Percentiles rank a stretch among this genome's conserved stretches.
Conservation (phyloP, 23 tunicate species). For the Botrylloides violaceus region DNA sequence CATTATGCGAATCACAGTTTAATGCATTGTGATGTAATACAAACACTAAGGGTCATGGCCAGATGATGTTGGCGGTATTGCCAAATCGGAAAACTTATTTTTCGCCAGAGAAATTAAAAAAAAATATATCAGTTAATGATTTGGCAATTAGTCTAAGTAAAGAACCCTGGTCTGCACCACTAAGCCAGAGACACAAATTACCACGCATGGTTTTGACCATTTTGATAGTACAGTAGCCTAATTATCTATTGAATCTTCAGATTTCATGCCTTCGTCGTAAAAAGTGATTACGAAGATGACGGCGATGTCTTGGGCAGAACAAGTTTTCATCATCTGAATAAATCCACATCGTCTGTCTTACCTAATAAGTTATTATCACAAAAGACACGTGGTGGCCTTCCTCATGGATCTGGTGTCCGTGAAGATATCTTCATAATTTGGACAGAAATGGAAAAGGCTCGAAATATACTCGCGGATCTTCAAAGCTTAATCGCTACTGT, state of each 20-base stretch:
- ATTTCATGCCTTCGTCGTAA: constrained; percentile 89
- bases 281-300: constrained; percentile 70
- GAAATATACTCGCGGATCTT: constrained; percentile 78
- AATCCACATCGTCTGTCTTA: constrained; percentile 42
- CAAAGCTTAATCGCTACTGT: constrained; percentile 47
- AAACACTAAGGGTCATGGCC: no score
- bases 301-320: constrained; percentile 34
- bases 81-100: no score
- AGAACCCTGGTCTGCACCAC: no score
- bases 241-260: constrained; percentile 11
- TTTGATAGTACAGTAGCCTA: background rate
- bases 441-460: constrained; percentile 63
- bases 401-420: constrained; percentile 81
- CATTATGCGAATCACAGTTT: no score
- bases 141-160: background rate
- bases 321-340: constrained; percentile 17
- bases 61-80: no score
- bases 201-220: background rate
- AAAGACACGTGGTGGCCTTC: constrained; percentile 70
- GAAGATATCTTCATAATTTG: constrained; percentile 82
- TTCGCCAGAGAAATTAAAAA: no score
- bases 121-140: background rate
- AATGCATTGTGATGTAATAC: no score
- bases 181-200: background rate
- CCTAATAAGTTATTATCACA: constrained; percentile 51